phyloP scores from a whole-genome alignment of 2,797 vertebrate species.

The Micromesistius poutassou region DNA sequence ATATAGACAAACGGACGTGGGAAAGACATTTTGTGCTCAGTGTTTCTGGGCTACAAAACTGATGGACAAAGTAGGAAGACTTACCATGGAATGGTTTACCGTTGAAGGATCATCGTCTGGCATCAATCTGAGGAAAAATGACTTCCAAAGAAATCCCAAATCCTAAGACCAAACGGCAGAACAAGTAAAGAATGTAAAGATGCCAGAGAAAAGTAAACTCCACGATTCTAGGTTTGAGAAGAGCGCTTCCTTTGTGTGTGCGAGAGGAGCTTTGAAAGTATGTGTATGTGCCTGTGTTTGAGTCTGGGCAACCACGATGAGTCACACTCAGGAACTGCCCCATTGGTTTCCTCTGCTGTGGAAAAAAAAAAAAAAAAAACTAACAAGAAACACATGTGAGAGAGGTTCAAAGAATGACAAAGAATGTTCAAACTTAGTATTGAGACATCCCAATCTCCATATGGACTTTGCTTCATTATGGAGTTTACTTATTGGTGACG shows the following conservation, averaged over 20 bases:
- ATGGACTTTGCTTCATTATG: not conserved
- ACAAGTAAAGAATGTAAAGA: not conserved
- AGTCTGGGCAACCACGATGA: slow-evolving; percentile 31
- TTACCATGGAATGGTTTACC: slow-evolving; percentile 40
- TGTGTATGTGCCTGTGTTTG: not conserved
- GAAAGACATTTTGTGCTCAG: not conserved
- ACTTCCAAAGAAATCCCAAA: not conserved
- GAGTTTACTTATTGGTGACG: not conserved
- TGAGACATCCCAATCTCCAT: not conserved
- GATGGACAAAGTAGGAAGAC: slow-evolving; percentile 26
- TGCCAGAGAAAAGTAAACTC: slow-evolving; percentile 9
- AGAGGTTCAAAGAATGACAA: not conserved
- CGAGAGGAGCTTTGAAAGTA: not conserved
- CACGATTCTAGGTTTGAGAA: not conserved
- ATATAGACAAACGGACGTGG: not conserved
- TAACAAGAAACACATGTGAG: slow-evolving; percentile 58
- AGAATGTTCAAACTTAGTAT: not conserved
- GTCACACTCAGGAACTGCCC: slow-evolving; percentile 50
- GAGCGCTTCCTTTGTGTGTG: slow-evolving; percentile 10
- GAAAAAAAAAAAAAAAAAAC: slow-evolving; percentile 36
- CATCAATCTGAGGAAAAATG: not conserved
- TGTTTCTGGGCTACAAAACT: not conserved
- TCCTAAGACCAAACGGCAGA: not conserved
- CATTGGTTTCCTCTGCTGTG: slow-evolving; percentile 44
- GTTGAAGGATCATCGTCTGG: not conserved